Base-by-base conservation (phyloP, 2,888 invertebrate species). In the Drosophila ezoana region DNA sequence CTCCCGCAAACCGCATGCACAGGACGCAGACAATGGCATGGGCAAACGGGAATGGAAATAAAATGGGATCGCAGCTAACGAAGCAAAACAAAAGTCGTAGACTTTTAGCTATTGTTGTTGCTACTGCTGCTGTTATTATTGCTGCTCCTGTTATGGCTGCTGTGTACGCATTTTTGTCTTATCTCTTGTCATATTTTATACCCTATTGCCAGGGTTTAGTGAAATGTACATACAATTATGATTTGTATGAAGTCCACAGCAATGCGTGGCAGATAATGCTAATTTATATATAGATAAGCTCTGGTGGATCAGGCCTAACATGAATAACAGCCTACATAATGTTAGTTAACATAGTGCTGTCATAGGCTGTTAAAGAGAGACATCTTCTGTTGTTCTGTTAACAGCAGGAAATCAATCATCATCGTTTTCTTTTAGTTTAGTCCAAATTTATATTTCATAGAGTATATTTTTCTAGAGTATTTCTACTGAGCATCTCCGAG, bases 41-140 rank as follows among this genome's bases (percentile, higher is more conserved):
- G 32, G 13, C 4, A 44, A 20, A 44, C 13, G 20, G 33, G 48
- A n/a, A 44, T 28, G 52, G 14, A 11, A 20, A 35, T 48, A 28
- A 52, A 56, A 49, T 53, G 49, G 45, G 61, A 63, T 76, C 58
- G 33, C 52, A 66, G 67, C 81, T 77, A 81, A 83, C 84, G 81
- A 87, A 84, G 81, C 81, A 81, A 77, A 78, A 81, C 75, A 87
- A 84, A 87, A 83, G 87, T 72, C 79, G 65, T 63, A 67, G 69
- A 72, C 64, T 60, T 71, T 62, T 61, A 44, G 48, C 54, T 44
- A 38, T 38, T 63, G 49, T 47, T 63, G 48, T 48, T 62, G 49
- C 59, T 65, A 45, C 53, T 62, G 49, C 59, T 65, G 48, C 51
- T 49, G 45, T 38, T 63, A 47, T 37, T 52, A 35, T 37, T 60